Percentiles rank a stretch among this genome's conserved stretches.
phyloP scores from a whole-genome alignment of 2,113 vertebrate genomes.

The Pampusana beccarii region DNA sequence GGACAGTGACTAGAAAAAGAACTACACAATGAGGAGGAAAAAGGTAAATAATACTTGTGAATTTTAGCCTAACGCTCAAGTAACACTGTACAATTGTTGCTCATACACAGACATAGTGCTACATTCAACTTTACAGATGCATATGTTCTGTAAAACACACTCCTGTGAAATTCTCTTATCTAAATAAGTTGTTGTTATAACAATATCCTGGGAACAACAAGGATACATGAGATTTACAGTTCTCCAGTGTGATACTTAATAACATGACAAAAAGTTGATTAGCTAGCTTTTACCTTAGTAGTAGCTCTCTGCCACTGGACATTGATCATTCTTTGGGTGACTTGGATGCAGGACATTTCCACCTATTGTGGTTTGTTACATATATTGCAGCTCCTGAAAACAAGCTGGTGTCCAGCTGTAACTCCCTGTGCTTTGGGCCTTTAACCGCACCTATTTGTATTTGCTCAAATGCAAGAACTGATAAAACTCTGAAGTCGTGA shows the following conservation, averaged over 20 bases:
- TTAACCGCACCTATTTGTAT: neutral
- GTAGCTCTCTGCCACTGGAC: neutral
- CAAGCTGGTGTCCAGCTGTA: neutral
- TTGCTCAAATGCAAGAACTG: neutral
- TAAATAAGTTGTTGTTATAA: neutral
- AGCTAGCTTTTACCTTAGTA: neutral
- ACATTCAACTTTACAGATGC: neutral
- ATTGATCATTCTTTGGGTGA: neutral
- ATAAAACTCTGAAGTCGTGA: neutral
- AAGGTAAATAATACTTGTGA: neutral
- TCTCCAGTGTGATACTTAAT: neutral
- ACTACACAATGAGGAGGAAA: neutral
- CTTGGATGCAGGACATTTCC: neutral
- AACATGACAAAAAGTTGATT: neutral
- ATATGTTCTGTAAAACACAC: neutral
- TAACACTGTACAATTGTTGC: neutral
- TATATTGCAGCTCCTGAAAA: neutral
- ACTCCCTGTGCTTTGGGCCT: neutral
- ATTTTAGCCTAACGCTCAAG: neutral
- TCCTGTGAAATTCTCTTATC: neutral
- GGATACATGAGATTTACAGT: neutral
- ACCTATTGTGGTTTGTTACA: neutral
- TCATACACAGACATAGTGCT: neutral
- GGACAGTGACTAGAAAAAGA: neutral
- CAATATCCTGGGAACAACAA: neutral